These are phyloP conservation scores for Porphyrio hochstetteri DNA, from an alignment of 2,113 vertebrate species.

Conservation along the genomic window DNA sequence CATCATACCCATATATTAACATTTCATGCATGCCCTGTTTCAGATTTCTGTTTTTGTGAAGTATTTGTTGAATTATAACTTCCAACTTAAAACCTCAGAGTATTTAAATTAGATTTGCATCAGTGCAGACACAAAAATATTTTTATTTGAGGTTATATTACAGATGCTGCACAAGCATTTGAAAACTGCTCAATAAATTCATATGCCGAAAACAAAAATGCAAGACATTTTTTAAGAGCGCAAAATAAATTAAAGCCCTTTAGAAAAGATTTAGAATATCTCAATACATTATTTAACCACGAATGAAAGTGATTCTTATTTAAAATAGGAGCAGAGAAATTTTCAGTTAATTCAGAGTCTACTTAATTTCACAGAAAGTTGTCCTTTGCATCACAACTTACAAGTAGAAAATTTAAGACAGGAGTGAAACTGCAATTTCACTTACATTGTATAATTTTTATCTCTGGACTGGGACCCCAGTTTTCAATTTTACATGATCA, in stretches of 20 bases:
- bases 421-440: neutral
- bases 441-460: too few relatives aligned
- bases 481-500: neutral
- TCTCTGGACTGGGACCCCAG: neutral
- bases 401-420: neutral
- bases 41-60: neutral
- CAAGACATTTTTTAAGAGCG: neutral
- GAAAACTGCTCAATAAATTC: neutral
- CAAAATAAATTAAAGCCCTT: neutral
- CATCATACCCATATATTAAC: neutral
- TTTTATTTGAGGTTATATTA: neutral
- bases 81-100: neutral
- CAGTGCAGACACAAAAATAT: neutral
- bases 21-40: neutral
- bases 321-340: neutral
- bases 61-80: neutral
- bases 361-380: neutral
- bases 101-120: neutral
- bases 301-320: neutral
- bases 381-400: neutral
- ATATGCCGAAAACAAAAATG: neutral
- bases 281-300: neutral
- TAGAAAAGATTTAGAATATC: neutral
- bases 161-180: neutral
- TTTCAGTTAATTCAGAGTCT: neutral